These are phyloP conservation scores for Phenacoccus solenopsis DNA, from an alignment of 1,140 invertebrate genomes.

Conservation along the genomic window DNA sequence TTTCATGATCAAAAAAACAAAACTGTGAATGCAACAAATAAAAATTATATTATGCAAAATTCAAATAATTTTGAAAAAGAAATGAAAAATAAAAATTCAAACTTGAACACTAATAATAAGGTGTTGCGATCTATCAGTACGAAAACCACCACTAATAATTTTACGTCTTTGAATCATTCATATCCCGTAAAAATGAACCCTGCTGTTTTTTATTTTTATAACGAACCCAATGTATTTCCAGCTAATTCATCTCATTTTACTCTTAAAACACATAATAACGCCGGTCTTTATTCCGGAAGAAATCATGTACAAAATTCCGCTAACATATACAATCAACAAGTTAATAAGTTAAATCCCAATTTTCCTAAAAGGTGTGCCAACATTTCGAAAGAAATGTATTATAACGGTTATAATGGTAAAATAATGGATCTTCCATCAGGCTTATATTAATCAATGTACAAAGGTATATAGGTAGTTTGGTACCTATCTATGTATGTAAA, in stretches of 20 bases:
- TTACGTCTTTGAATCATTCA: slow-evolving; percentile 15
- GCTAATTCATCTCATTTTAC: slow-evolving; percentile 32
- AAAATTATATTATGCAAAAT: slow-evolving; percentile 45
- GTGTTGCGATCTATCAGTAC: slow-evolving; percentile 24
- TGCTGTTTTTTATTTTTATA: slow-evolving; percentile 15
- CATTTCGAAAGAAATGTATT: slow-evolving; percentile 24
- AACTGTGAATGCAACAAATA: slow-evolving; percentile 53
- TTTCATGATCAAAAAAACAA: slow-evolving; percentile 25
- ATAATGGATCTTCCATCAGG: slow-evolving; percentile 57
- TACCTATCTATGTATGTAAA: too few species aligned
- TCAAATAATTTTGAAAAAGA: slow-evolving; percentile 5
- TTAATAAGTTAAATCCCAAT: slow-evolving; percentile 32
- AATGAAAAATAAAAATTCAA: background rate
- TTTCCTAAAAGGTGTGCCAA: slow-evolving; percentile 24
- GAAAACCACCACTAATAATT: background rate
- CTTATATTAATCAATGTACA: slow-evolving; percentile 42
- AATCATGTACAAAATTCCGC: slow-evolving; percentile 32
- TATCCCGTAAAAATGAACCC: slow-evolving; percentile 19
- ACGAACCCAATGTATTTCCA: background rate
- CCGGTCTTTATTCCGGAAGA: slow-evolving; percentile 46
- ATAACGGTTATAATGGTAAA: slow-evolving; percentile 37
- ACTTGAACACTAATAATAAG: background rate
- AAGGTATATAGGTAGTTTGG: too few species aligned
- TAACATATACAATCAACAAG: slow-evolving; percentile 33
- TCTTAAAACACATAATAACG: slow-evolving; percentile 43